A percentile compares a stretch with the other conserved stretches of the same genome.
phyloP scores from a whole-genome alignment of 2,888 invertebrate genomes.

The Stegana nigrithorax region DNA sequence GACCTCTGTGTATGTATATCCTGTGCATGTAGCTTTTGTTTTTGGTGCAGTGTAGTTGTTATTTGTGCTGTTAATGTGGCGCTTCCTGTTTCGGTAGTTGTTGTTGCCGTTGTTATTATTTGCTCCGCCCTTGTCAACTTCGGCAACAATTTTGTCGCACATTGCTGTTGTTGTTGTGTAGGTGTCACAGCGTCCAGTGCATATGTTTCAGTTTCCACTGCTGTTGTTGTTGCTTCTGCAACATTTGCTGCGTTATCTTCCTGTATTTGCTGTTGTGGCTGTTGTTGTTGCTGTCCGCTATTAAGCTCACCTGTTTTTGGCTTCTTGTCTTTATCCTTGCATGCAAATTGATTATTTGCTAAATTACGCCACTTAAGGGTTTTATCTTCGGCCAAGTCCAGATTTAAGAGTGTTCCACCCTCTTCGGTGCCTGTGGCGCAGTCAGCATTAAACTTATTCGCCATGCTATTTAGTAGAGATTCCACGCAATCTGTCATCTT shows the following conservation, averaged over 20 bases:
- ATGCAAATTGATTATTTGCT: constrained; percentile 67
- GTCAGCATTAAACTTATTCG: constrained; percentile 64
- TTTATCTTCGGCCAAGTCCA: constrained; percentile 66
- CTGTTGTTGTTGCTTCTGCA: constrained; percentile 15
- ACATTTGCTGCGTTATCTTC: constrained; percentile 12
- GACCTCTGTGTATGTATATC: too few species aligned
- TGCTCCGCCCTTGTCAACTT: not conserved
- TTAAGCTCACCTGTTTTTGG: not conserved
- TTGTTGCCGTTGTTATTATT: not conserved
- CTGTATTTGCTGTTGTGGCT: not conserved
- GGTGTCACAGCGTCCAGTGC: not conserved
- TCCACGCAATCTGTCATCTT: constrained; percentile 64
- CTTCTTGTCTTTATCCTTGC: constrained; percentile 61
- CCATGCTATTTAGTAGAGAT: constrained; percentile 66
- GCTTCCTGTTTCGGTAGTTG: too few species aligned
- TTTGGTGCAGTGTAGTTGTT: too few species aligned
- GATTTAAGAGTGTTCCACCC: constrained; percentile 52
- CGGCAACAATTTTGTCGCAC: not conserved
- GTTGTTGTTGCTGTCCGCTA: constrained; percentile 6
- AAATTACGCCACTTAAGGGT: constrained; percentile 68
- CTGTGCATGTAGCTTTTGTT: too few species aligned
- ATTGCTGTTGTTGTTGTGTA: not conserved
- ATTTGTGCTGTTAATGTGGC: too few species aligned
- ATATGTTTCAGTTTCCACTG: not conserved
- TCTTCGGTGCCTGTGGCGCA: constrained; percentile 59